Evolutionary conservation across 2,113 vertebrate genomes (phyloP), one percentile per base, ranked within the genome.

Genomic region (Australoheros scitulus): DNA sequence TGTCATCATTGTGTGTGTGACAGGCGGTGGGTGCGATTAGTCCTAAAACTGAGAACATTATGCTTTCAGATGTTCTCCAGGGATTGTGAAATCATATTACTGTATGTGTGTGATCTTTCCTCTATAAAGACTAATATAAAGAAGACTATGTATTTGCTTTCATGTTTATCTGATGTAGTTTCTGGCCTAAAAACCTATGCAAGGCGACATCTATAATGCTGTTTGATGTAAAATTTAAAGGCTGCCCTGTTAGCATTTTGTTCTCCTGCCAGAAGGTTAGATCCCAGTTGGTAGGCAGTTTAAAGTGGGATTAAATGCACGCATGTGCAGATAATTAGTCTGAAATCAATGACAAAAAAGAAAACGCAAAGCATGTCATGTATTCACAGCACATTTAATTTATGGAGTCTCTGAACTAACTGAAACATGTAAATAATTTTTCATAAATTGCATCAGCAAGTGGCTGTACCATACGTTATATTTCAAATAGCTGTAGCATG

Each of bases 111-210:
- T 87, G 64, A 63, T 78, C 56, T 87, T 92, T 91, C 85, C 85
- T 88, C 87, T 85, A 86, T 92, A 90, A 91, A 91, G 82, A 91
- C 86, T 76, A 88, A 86, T 87, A 79, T 86, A 89, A 92, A 88
- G 77, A 87, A 64, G 36, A 18, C n/a, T 77, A 15, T 43, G 57
- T 68, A 81, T 89, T 64, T 15, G 13, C 79, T 81, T 68, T 68
- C 38, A 43, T 15, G 22, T 77, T 83, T 3, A 80, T 74, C n/a
- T 77, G 24, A 24, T 68, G 43, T 47, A 24, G 59, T 61, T 20
- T 76, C 18, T 84, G 36, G 10, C 59, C 80, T 15, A 74, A 76
- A 84, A 76, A 68, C 29, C 38, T 52, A 36, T 2, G 3, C 20
- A 59, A 52, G n/a, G 41, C 52, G 14, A 41, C 36, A 74, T 85